Evolutionary conservation across 2,113 vertebrate species (phyloP).

Genomic region (Cavia aperea): DNA sequence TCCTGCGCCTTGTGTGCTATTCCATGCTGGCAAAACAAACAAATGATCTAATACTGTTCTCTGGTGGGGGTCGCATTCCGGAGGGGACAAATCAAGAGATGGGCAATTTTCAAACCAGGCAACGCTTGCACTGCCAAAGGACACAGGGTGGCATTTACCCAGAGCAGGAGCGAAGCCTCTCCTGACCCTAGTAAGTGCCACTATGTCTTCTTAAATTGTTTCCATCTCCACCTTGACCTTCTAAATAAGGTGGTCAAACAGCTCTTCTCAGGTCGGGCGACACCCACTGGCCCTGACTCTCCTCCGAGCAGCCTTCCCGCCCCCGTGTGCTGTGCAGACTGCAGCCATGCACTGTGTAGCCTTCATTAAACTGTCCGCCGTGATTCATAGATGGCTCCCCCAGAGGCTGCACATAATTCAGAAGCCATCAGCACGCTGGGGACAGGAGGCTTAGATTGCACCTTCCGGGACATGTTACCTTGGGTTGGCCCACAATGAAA

Average conservation of each 20-base stretch:
- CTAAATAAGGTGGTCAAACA: neutral
- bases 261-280: neutral
- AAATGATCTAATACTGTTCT: neutral
- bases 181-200: neutral
- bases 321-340: neutral
- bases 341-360: neutral
- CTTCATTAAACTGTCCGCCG: neutral
- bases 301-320: neutral
- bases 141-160: neutral
- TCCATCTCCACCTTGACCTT: neutral
- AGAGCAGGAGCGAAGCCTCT: neutral
- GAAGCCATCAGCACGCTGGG: neutral
- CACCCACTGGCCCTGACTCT: neutral
- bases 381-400: slow-evolving; percentile 33
- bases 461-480: neutral
- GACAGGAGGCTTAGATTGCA: neutral
- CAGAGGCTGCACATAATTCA: neutral
- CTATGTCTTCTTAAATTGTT: slow-evolving; percentile 11
- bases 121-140: neutral
- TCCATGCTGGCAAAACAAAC: neutral
- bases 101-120: neutral
- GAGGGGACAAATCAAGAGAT: neutral
- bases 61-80: neutral
- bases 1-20: neutral
- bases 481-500: neutral